phyloP scores from a whole-genome alignment of 2,113 vertebrate species.

The Vombatus ursinus region DNA sequence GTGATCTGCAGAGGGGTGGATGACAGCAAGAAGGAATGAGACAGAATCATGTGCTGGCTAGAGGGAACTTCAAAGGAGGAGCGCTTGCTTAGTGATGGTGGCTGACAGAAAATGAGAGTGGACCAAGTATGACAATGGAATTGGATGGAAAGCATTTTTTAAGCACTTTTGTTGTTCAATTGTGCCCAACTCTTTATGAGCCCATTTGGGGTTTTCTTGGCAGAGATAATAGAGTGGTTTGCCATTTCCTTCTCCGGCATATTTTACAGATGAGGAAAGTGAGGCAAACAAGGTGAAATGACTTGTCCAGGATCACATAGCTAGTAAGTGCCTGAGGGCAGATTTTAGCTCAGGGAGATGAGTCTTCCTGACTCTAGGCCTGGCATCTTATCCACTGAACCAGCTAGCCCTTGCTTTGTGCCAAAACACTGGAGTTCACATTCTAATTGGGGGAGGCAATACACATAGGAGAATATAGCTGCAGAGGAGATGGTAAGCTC shows the following conservation, averaged over 20 bases:
- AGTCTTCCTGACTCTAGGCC: background rate
- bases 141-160: background rate
- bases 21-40: background rate
- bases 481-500: background rate
- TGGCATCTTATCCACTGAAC: too few relatives aligned
- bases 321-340: background rate
- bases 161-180: background rate
- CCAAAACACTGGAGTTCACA: too few relatives aligned
- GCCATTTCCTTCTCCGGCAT: too few relatives aligned
- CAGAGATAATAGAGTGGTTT: too few relatives aligned
- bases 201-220: too few relatives aligned
- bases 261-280: too few relatives aligned
- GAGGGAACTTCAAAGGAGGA: background rate
- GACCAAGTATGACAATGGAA: background rate
- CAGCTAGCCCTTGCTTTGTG: too few relatives aligned
- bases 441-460: too few relatives aligned
- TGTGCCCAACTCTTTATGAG: too few relatives aligned
- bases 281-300: background rate
- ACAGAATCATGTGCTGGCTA: background rate
- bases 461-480: background rate
- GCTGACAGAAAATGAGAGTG: background rate
- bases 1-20: background rate
- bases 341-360: background rate
- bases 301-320: background rate
- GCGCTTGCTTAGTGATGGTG: background rate